These are phyloP conservation scores for Noctilio leporinus DNA, from an alignment of 2,113 vertebrate species.

Conservation along the genomic window DNA sequence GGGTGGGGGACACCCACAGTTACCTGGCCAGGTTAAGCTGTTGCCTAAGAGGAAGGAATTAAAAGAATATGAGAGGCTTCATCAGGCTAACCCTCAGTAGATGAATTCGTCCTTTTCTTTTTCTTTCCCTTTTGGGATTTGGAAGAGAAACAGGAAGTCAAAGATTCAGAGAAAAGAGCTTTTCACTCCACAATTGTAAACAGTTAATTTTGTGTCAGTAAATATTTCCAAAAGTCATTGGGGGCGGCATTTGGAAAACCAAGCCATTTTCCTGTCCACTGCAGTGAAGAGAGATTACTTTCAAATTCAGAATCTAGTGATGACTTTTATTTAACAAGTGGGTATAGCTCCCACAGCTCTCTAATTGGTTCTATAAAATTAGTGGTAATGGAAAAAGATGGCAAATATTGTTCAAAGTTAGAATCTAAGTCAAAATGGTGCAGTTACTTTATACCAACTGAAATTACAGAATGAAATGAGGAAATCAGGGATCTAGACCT, in stretches of 20 bases:
- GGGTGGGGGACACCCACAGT: no score
- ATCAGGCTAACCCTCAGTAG: constrained; percentile 57
- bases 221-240: constrained; percentile 76
- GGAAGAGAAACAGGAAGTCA: constrained; percentile 82
- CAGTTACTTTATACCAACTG: not conserved
- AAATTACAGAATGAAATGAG: not conserved
- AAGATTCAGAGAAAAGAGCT: constrained; percentile 79
- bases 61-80: not conserved
- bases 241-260: constrained; percentile 66
- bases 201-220: constrained; percentile 75
- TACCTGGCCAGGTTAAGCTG: not conserved
- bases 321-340: constrained; percentile 59
- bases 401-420: not conserved
- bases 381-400: not conserved
- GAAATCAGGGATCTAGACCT: constrained; percentile 1
- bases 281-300: constrained; percentile 61
- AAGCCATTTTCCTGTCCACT: constrained; percentile 39
- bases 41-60: not conserved
- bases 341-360: not conserved
- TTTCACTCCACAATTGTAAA: constrained; percentile 79
- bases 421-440: not conserved
- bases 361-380: not conserved
- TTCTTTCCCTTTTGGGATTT: constrained; percentile 75
- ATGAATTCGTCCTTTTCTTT: constrained; percentile 75
- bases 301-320: constrained; percentile 55